Evolutionary conservation across 2,113 vertebrate genomes (phyloP).

Genomic region (Epinephelus cyanopodus): DNA sequence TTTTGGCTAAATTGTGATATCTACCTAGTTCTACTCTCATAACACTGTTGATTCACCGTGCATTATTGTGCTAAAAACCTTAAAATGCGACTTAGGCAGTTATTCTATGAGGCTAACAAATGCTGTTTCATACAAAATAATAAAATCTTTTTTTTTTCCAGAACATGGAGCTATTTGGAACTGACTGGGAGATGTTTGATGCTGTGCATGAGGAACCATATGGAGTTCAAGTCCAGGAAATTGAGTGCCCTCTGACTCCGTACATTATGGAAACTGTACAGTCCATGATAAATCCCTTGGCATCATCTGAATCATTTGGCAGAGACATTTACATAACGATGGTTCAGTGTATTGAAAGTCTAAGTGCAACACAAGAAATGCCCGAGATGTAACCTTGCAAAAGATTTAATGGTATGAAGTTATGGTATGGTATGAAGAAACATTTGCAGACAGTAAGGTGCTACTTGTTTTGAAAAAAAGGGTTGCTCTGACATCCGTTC

Average conservation of each 20-base stretch:
- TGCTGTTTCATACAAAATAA: not conserved
- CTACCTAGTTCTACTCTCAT: too few species aligned
- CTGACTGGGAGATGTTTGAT: constrained; percentile 15
- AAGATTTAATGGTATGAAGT: not conserved
- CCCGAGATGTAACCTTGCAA: not conserved
- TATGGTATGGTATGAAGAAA: too few species aligned
- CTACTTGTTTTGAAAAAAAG: not conserved
- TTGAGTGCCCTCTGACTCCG: constrained; percentile 15
- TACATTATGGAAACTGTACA: constrained; percentile 6
- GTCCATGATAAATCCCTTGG: constrained; percentile 22
- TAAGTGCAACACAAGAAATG: not conserved
- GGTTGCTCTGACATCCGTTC: not conserved
- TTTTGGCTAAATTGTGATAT: too few species aligned
- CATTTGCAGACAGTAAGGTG: too few species aligned
- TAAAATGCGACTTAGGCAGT: too few species aligned
- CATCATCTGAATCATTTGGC: constrained; percentile 16
- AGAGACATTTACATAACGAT: constrained; percentile 14
- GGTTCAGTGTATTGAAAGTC: constrained; percentile 24
- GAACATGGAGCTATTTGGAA: constrained; percentile 10
- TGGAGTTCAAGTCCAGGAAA: constrained; percentile 20
- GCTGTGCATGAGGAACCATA: not conserved
- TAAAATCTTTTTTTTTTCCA: not conserved
- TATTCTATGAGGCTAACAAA: too few species aligned
- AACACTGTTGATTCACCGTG: too few species aligned
- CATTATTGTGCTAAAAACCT: too few species aligned